Evolutionary conservation across 1,140 invertebrate genomes (phyloP), one percentile per base, ranked within the genome.

Genomic region (Neuroterus valhalla): DNA sequence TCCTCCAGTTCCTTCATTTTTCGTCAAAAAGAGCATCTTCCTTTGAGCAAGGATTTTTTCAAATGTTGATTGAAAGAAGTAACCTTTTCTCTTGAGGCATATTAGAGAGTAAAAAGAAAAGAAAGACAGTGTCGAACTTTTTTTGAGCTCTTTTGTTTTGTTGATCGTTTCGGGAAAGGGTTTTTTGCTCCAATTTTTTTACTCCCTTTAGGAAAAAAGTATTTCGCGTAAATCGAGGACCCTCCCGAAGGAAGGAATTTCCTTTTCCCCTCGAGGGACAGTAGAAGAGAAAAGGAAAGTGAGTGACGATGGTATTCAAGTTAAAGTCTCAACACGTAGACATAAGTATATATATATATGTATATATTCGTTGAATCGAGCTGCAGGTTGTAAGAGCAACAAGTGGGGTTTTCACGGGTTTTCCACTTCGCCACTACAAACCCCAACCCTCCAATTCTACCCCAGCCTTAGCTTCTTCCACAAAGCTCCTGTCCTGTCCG

Each of bases 401-500:
- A 90, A 90, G 89, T 90, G 89, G 89, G 86, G 88, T 89, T 90
- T 90, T 90, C 89, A 89, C 87, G 87, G 88, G 82, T 89, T 90
- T 90, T 90, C 86, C 86, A 81, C 31, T 38, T 38, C 31, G 31
- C 31, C 31, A 38, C 31, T 38, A 38, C 31, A 38, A 38, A 48
- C 45, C 23, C 72, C 45, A 66, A 48, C 70, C 46, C 68, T 73
- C 48, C 68, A 52, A 66, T 43, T 14, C 43, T 17, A 67, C 43
- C 17, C 17, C 43, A 23, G 67, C 43, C 17, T 42, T 44, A 12
- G 5, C 68, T 17, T 17, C 72, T 10, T 31, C 44, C 44, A 71
- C 70, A 45, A 55, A 71, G 52, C 70, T 71, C 70, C 70, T 71
- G 70, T 71, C 70, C 70, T 71, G 70, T 71, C 44, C 55, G 69